Conservation (phyloP, 2,888 invertebrate species). For the Mythimna loreyi region DNA sequence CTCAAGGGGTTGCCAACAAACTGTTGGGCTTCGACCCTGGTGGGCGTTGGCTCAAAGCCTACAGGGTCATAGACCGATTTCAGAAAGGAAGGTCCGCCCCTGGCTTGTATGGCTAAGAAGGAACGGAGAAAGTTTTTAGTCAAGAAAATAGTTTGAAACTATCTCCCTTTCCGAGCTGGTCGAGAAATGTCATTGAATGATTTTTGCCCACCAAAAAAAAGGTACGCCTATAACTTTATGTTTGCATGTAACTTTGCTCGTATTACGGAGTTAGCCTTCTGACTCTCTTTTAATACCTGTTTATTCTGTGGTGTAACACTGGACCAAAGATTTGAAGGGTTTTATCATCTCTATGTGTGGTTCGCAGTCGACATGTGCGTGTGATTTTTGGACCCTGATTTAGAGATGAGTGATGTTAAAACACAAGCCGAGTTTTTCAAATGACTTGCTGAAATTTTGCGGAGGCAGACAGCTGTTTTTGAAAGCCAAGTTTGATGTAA, state of each 20-base stretch:
- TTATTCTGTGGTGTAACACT: neutral
- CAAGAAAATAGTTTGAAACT: no score
- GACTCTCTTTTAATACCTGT: neutral
- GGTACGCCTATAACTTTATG: neutral
- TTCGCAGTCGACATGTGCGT: conserved; percentile 1
- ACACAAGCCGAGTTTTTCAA: neutral
- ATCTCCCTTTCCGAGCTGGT: no score
- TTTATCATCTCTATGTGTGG: conserved; percentile 28
- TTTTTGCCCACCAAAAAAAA: no score
- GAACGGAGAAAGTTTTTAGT: no score
- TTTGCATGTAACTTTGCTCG: neutral
- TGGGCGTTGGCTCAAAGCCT: no score
- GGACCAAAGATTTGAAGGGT: conserved; percentile 36
- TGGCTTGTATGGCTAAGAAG: no score
- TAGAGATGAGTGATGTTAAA: conserved; percentile 26
- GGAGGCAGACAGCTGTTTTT: no score
- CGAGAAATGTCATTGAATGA: no score
- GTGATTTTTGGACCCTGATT: conserved; percentile 35
- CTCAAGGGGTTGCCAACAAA: no score
- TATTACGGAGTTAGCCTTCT: conserved; percentile 1
- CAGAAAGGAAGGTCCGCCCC: no score
- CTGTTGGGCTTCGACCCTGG: no score
- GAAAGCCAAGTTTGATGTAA: neutral
- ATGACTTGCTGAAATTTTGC: neutral
- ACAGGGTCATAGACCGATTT: no score